Conservation (phyloP, 2,113 vertebrate species). For the Eurypyga helias region DNA sequence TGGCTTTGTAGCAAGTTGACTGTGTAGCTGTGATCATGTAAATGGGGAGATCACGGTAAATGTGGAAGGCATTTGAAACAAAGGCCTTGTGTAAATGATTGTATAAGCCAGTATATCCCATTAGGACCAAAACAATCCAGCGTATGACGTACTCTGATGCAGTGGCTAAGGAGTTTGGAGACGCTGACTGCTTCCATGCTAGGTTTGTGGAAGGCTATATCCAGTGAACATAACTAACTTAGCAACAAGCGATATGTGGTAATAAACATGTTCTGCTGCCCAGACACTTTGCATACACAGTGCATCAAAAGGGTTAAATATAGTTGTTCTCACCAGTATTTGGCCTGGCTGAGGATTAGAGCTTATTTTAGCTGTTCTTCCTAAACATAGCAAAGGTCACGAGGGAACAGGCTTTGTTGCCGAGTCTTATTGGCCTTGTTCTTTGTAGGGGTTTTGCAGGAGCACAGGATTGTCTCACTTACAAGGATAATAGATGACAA, state of each 20-base stretch:
- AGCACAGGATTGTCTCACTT: slow-evolving; percentile 58
- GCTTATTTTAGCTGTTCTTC: slow-evolving; percentile 69
- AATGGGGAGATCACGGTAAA: not conserved
- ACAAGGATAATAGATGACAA: slow-evolving; percentile 73
- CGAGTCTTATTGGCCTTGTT: slow-evolving; percentile 43
- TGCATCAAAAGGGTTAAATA: slow-evolving; percentile 42
- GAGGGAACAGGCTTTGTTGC: slow-evolving; percentile 30
- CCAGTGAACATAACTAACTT: not conserved
- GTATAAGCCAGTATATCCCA: not conserved
- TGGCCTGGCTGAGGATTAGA: slow-evolving; percentile 58
- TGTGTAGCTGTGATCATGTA: rapidly evolving
- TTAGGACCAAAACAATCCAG: not conserved
- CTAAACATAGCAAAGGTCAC: slow-evolving; percentile 69
- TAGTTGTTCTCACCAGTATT: slow-evolving; percentile 35
- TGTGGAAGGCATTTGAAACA: not conserved
- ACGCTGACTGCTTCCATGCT: not conserved
- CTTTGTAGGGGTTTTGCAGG: slow-evolving; percentile 17
- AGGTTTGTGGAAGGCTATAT: not conserved
- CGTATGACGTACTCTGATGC: not conserved
- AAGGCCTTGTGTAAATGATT: not conserved
- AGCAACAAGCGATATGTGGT: not conserved
- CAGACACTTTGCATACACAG: not conserved
- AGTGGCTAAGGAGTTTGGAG: not conserved
- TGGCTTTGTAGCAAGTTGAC: not conserved
- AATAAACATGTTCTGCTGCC: not conserved